These are phyloP conservation scores for Orthosia gracilis DNA, from an alignment of 2,888 invertebrate genomes.

Conservation along the genomic window DNA sequence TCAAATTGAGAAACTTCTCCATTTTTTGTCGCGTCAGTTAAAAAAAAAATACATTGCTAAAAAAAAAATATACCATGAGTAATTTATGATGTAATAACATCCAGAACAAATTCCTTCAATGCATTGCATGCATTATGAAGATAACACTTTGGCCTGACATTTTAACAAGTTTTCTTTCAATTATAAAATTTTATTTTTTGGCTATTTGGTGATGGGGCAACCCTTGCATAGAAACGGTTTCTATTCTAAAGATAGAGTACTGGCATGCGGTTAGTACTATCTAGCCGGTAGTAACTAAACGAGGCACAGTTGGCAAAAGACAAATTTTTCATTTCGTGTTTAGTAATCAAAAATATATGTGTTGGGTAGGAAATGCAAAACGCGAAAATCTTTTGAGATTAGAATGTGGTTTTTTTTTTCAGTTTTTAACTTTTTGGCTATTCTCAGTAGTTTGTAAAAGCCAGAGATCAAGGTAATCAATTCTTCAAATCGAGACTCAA, in stretches of 20 bases:
- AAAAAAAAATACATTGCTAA: no score
- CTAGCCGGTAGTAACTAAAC: conserved; percentile 40
- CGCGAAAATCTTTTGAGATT: not conserved
- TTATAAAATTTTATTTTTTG: not conserved
- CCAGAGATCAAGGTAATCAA: not conserved
- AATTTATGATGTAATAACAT: no score
- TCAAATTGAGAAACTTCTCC: no score
- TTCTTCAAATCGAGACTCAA: not conserved
- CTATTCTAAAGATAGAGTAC: conserved; percentile 53
- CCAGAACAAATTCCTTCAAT: no score
- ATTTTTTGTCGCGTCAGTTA: no score
- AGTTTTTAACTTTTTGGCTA: not conserved
- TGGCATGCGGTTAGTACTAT: conserved; percentile 66
- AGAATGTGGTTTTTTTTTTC: not conserved
- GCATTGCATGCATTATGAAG: no score
- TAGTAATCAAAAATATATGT: not conserved
- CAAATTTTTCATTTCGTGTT: conserved; percentile 16
- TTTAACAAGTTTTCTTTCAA: no score
- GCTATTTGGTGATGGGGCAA: conserved; percentile 4
- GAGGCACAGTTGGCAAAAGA: conserved; percentile 30
- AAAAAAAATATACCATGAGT: no score
- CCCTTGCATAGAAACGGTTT: conserved; percentile 45
- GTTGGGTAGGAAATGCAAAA: not conserved
- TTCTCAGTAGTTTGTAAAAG: not conserved
- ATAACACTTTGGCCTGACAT: not conserved